phyloP scores from a whole-genome alignment of 1,140 invertebrate genomes.

The Atopsyche davidsoni region DNA sequence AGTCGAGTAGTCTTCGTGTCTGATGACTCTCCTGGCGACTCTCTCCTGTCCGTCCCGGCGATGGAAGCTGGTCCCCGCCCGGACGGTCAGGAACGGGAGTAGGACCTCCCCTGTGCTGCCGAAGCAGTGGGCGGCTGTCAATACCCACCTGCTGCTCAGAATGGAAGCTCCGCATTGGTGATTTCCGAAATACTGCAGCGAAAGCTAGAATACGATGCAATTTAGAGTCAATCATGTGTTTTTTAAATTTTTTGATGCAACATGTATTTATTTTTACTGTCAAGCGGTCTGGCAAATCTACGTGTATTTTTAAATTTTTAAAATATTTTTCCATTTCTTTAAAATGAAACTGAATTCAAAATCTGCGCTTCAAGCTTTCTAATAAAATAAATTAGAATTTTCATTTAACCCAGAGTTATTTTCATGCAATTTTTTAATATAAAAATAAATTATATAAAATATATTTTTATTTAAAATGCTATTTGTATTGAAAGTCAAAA shows the following conservation, averaged over 20 bases:
- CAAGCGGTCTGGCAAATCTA: too few relatives aligned
- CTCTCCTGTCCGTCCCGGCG: constrained; percentile 16
- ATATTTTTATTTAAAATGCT: too few relatives aligned
- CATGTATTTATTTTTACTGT: too few relatives aligned
- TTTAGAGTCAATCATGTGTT: background rate
- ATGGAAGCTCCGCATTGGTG: constrained; percentile 41
- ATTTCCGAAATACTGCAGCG: constrained; percentile 31
- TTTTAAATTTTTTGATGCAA: too few relatives aligned
- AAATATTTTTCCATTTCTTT: background rate
- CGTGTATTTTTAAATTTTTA: background rate
- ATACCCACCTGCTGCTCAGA: constrained; percentile 37
- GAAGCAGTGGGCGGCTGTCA: constrained; percentile 51
- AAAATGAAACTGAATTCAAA: background rate
- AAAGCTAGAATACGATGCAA: constrained; percentile 38
- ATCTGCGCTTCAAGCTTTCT: background rate
- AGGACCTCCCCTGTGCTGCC: constrained; percentile 25
- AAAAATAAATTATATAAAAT: too few relatives aligned
- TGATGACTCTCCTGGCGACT: constrained; percentile 24
- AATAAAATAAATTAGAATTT: background rate
- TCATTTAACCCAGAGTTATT: background rate
- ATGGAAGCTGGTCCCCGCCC: constrained; percentile 20
- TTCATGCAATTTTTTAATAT: too few relatives aligned
- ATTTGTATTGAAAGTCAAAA: too few relatives aligned
- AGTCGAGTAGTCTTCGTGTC: constrained; percentile 31
- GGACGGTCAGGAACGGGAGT: constrained; percentile 20